Conservation (phyloP, 2,797 vertebrate genomes). For the Galagoides demidoff region DNA sequence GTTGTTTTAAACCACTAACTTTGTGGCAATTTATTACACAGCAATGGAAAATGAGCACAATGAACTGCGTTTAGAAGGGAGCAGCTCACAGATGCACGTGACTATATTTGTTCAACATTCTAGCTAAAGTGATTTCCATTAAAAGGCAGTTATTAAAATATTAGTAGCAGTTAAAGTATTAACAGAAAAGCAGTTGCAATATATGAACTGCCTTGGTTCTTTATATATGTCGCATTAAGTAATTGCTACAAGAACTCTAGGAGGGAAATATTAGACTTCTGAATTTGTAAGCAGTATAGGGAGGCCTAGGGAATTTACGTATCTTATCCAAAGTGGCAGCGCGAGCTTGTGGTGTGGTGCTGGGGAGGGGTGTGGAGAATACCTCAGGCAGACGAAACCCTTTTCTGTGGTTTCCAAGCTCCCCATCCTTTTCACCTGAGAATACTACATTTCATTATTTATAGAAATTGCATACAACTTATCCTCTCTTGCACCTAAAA, state of each 20-base stretch:
- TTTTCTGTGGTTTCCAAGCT: background rate
- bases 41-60: background rate
- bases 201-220: background rate
- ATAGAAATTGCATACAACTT: background rate
- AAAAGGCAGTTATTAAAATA: constrained; percentile 3
- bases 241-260: background rate
- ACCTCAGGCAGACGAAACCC: background rate
- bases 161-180: background rate
- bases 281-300: background rate
- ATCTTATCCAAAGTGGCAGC: background rate
- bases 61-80: background rate
- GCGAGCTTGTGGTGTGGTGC: background rate
- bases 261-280: background rate
- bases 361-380: background rate
- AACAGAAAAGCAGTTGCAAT: background rate
- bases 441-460: background rate
- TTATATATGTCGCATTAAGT: background rate
- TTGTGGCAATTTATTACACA: background rate
- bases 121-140: constrained; percentile 20
- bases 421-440: background rate
- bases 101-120: background rate
- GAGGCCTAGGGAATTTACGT: background rate
- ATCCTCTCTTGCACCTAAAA: background rate
- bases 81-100: background rate
- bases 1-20: background rate